These are phyloP conservation scores for Acanthosepion esculentum DNA, from an alignment of 2,888 invertebrate genomes.

Conservation along the genomic window DNA sequence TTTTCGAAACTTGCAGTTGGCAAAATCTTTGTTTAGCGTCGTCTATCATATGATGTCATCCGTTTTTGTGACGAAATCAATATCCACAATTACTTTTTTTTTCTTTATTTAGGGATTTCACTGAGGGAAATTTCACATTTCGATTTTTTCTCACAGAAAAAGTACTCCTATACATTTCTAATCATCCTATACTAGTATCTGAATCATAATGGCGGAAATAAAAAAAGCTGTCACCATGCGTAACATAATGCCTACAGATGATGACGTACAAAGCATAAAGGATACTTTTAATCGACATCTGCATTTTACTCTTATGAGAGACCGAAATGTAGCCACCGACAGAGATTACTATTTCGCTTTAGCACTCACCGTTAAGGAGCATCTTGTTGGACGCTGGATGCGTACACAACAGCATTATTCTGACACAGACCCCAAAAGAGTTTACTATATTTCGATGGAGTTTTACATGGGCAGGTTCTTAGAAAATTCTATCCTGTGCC, in stretches of 20 bases:
- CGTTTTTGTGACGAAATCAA: not conserved
- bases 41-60: too few relatives aligned
- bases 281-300: conserved; percentile 98
- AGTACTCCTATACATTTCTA: not conserved
- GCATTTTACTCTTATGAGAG: conserved; percentile 98
- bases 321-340: conserved; percentile 96
- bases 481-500: not conserved
- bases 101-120: not conserved
- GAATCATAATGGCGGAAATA: conserved; percentile 69
- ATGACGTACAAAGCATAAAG: conserved; percentile 93
- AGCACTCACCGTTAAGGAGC: conserved; percentile 97
- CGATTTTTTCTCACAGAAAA: not conserved
- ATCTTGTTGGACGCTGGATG: conserved; percentile 97
- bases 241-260: conserved; percentile 94
- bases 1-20: too few relatives aligned
- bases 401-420: conserved; percentile 98
- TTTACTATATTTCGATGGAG: conserved; percentile 38
- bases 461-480: conserved; percentile 41
- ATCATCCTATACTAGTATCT: not conserved
- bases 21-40: too few relatives aligned
- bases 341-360: conserved; percentile 97
- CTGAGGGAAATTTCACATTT: not conserved
- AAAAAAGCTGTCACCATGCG: conserved; percentile 97
- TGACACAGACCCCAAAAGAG: conserved; percentile 89
- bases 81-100: not conserved